Evolutionary conservation across 1,140 invertebrate species (phyloP).

Genomic region (Grapholita molesta): DNA sequence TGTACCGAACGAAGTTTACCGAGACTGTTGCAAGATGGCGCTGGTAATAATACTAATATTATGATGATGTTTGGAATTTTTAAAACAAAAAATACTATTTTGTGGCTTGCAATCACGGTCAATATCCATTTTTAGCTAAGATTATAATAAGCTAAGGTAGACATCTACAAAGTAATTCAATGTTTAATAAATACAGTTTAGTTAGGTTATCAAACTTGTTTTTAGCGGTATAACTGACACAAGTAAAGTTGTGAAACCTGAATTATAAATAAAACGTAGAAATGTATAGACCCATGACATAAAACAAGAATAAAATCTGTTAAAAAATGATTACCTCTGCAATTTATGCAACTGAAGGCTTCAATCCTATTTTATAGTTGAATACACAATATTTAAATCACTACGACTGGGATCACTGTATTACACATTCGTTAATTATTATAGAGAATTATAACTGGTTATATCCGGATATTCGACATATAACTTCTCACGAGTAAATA

Average conservation of each 20-base stretch:
- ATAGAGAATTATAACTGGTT: neutral
- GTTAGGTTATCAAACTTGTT: no score
- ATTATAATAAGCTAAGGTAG: no score
- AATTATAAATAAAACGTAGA: neutral
- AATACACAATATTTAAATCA: neutral
- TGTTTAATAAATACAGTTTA: no score
- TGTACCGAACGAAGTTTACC: conserved; percentile 5
- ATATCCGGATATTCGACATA: neutral
- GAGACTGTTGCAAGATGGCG: neutral
- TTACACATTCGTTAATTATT: neutral
- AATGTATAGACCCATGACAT: no score
- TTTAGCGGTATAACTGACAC: no score
- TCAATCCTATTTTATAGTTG: neutral
- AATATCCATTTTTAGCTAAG: neutral
- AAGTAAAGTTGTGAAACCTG: no score
- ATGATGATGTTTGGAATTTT: neutral
- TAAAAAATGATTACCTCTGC: neutral
- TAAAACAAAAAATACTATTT: neutral
- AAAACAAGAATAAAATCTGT: neutral
- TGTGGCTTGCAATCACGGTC: neutral
- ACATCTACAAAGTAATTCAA: no score
- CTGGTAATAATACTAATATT: neutral
- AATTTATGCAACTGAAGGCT: neutral
- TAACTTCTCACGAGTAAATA: neutral
- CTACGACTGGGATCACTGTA: neutral